These are phyloP conservation scores for Tachycineta bicolor DNA, from an alignment of 2,113 vertebrate genomes.

Conservation along the genomic window DNA sequence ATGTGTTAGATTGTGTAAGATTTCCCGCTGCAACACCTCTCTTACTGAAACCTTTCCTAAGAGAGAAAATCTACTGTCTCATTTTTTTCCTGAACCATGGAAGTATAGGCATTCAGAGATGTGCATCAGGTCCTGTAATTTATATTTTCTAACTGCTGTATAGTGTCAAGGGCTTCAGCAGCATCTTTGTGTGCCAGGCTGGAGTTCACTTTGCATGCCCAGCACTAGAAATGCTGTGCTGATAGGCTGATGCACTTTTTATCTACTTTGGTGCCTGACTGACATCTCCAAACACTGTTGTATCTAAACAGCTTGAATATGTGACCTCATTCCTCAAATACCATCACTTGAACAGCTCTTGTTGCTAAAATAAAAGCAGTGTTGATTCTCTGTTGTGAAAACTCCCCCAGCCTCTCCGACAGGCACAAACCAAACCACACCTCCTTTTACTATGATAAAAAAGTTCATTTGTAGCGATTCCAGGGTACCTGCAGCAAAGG, in stretches of 20 bases:
- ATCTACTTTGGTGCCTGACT: conserved; percentile 53
- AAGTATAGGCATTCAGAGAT: neutral
- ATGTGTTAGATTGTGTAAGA: neutral
- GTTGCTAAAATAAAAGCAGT: conserved; percentile 64
- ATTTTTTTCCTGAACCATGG: neutral
- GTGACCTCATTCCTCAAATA: conserved; percentile 76
- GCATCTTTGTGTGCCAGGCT: neutral
- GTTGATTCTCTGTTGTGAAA: conserved; percentile 38
- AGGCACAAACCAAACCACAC: neutral
- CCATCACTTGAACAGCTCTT: conserved; percentile 49
- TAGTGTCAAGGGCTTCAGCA: neutral
- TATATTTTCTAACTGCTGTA: neutral
- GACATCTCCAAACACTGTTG: conserved; percentile 54
- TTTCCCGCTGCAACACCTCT: neutral
- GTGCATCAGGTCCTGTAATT: neutral
- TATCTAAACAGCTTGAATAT: conserved; percentile 62
- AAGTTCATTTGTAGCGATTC: neutral
- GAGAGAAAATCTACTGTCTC: neutral
- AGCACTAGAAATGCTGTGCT: neutral
- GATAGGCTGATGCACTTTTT: conserved; percentile 32
- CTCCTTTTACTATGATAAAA: neutral
- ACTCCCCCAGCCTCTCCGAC: conserved; percentile 16
- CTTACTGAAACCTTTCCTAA: neutral
- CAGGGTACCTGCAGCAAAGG: neutral
- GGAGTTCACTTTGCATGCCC: neutral